Percentiles rank a stretch among this genome's conserved stretches.
These are phyloP conservation scores for Epiblema foenella DNA, from an alignment of 2,888 invertebrate species.

Conservation along the genomic window DNA sequence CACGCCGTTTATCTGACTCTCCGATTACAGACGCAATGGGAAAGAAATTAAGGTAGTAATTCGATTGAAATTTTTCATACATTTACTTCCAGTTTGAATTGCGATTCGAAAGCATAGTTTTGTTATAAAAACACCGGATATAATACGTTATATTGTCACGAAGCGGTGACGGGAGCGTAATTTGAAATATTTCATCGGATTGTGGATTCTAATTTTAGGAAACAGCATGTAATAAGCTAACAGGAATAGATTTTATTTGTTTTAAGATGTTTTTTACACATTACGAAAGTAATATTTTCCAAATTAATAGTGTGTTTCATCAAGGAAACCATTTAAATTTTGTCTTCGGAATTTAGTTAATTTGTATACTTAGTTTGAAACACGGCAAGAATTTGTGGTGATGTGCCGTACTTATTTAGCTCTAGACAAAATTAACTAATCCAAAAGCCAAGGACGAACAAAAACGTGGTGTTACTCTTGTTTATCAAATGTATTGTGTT, in stretches of 20 bases:
- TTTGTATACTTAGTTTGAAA: not conserved
- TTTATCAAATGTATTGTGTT: constrained; percentile 15
- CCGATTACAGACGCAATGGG: not conserved
- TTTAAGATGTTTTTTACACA: constrained; percentile 13
- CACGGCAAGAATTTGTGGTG: not conserved
- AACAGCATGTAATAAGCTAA: constrained; percentile 44
- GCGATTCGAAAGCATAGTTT: constrained; percentile 20
- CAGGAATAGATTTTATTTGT: constrained; percentile 48
- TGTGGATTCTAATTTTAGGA: constrained; percentile 31
- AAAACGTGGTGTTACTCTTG: constrained; percentile 9
- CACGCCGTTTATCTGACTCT: not conserved
- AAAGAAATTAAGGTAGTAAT: not conserved
- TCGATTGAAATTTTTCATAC: not conserved
- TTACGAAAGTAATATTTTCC: not conserved
- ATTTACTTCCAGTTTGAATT: not conserved
- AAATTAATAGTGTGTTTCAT: not conserved
- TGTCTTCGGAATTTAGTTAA: not conserved
- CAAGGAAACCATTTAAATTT: not conserved
- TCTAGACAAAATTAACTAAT: not conserved
- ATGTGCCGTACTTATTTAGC: no score
- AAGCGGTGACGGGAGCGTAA: constrained; percentile 13
- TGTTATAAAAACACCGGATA: constrained; percentile 36
- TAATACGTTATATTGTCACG: constrained; percentile 35
- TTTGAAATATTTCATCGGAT: constrained; percentile 26
- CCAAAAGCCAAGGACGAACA: not conserved